phyloP scores from a whole-genome alignment of 2,888 invertebrate species.

The Anaspis maculata region DNA sequence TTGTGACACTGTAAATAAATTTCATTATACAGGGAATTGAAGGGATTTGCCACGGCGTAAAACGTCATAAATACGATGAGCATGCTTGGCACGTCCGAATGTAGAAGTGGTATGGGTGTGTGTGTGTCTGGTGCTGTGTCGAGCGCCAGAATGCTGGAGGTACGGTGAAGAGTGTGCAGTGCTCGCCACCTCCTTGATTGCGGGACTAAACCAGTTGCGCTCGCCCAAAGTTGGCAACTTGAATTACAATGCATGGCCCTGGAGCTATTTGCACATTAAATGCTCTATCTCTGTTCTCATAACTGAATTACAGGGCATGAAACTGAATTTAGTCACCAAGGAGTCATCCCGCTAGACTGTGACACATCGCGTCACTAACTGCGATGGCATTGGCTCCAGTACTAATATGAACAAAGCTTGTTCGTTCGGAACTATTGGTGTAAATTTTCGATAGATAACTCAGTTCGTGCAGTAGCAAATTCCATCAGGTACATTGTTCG shows the following conservation, averaged over 20 bases:
- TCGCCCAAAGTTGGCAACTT: conserved; percentile 10
- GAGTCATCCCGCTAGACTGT: too few relatives aligned
- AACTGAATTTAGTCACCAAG: conserved; percentile 10
- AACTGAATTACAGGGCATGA: conserved; percentile 14
- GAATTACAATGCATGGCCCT: conserved; percentile 13
- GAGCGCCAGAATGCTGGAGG: conserved; percentile 1
- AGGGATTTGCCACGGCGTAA: conserved; percentile 7
- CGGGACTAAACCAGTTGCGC: conserved; percentile 12
- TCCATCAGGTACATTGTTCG: too few relatives aligned
- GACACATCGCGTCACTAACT: too few relatives aligned
- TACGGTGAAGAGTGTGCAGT: too few relatives aligned
- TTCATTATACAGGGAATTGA: conserved; percentile 6
- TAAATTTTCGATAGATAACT: too few relatives aligned
- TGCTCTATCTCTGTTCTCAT: conserved; percentile 11
- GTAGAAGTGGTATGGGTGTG: conserved; percentile 5
- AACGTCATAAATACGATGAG: conserved; percentile 7
- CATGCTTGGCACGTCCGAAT: conserved; percentile 9
- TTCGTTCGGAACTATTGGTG: too few relatives aligned
- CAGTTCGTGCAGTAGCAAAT: too few relatives aligned
- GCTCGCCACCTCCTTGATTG: conserved; percentile 9
- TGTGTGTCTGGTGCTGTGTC: too few relatives aligned
- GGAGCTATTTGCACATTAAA: conserved; percentile 14
- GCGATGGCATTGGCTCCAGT: too few relatives aligned
- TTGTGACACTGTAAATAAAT: conserved; percentile 4
- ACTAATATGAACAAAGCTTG: too few relatives aligned